Percentiles rank a stretch among this genome's conserved stretches.
Conservation (phyloP, 1,140 invertebrate genomes). For the Gryon sp. region DNA sequence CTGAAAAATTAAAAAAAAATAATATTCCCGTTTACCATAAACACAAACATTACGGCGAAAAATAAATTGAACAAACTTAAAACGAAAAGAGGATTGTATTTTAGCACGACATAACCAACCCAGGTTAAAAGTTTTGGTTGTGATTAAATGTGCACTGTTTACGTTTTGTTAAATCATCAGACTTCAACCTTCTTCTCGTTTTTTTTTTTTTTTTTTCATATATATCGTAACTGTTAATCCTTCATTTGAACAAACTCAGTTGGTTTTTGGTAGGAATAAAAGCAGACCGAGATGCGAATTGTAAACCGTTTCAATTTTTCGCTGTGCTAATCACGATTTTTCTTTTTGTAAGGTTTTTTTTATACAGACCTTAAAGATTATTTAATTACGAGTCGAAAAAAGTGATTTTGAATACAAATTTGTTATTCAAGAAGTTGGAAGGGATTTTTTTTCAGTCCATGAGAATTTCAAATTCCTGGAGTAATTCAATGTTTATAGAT, state of each 20-base stretch:
- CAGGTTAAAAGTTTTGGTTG: conserved; percentile 30
- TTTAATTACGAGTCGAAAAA: too few relatives aligned
- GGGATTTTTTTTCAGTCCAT: too few relatives aligned
- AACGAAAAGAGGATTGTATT: conserved; percentile 16
- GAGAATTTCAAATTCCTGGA: too few relatives aligned
- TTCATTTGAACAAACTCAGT: conserved; percentile 13
- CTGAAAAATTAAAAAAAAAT: too few relatives aligned
- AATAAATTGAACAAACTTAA: conserved; percentile 23
- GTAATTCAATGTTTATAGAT: too few relatives aligned
- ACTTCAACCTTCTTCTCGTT: conserved; percentile 38
- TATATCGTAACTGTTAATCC: conserved; percentile 34
- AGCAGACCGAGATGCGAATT: conserved; percentile 6
- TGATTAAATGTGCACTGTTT: conserved; percentile 39
- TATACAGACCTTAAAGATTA: too few relatives aligned
- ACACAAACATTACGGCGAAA: conserved; percentile 16
- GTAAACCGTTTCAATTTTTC: conserved; percentile 49
- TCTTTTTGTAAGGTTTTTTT: conserved; percentile 14
- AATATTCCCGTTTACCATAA: conserved; percentile 25
- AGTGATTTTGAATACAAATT: too few relatives aligned
- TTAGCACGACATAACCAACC: conserved; percentile 7
- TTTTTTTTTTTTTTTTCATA: too few relatives aligned
- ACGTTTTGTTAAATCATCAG: conserved; percentile 45
- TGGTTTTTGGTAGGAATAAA: conserved; percentile 18
- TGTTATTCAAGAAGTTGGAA: too few relatives aligned
- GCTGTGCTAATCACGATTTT: conserved; percentile 33